Conservation (phyloP, 2,888 invertebrate genomes). For the Gastracanthus pulcherrimus region DNA sequence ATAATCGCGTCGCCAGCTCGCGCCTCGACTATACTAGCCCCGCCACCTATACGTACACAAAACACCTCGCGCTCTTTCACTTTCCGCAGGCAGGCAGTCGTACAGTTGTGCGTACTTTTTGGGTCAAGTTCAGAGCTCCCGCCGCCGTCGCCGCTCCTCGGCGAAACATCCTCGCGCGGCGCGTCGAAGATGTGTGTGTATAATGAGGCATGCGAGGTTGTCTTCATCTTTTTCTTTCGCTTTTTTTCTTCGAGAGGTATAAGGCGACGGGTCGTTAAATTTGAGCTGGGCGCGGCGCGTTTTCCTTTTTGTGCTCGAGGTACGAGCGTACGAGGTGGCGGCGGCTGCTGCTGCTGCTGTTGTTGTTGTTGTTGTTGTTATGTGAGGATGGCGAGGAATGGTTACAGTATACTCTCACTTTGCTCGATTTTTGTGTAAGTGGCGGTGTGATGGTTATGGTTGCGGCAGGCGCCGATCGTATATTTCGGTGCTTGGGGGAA, state of each 20-base stretch:
- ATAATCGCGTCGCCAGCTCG: slow-evolving; percentile 12
- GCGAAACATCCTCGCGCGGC: not conserved
- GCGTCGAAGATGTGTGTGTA: too few species aligned
- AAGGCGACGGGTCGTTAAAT: not conserved
- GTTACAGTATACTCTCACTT: slow-evolving; percentile 6
- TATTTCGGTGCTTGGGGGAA: not conserved
- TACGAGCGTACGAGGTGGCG: not conserved
- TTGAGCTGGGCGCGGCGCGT: too few species aligned
- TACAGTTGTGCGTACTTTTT: slow-evolving; percentile 14
- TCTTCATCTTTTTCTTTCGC: not conserved
- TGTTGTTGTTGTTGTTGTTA: not conserved
- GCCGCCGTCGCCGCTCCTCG: slow-evolving; percentile 9
- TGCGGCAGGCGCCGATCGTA: not conserved
- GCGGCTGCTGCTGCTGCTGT: not conserved
- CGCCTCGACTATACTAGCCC: too few species aligned
- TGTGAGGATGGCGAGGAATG: not conserved
- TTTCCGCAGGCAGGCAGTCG: slow-evolving; percentile 4
- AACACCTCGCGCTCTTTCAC: slow-evolving; percentile 45
- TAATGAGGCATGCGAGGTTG: not conserved
- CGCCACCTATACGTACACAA: too few species aligned
- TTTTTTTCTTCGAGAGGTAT: not conserved
- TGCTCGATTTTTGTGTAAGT: slow-evolving; percentile 23
- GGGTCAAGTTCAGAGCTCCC: slow-evolving; percentile 48
- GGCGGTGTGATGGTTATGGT: not conserved
- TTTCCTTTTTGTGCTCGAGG: not conserved